Evolutionary conservation across 2,888 invertebrate species (phyloP), one percentile per base, ranked within the genome.

Genomic region (Ferrisia virgata): DNA sequence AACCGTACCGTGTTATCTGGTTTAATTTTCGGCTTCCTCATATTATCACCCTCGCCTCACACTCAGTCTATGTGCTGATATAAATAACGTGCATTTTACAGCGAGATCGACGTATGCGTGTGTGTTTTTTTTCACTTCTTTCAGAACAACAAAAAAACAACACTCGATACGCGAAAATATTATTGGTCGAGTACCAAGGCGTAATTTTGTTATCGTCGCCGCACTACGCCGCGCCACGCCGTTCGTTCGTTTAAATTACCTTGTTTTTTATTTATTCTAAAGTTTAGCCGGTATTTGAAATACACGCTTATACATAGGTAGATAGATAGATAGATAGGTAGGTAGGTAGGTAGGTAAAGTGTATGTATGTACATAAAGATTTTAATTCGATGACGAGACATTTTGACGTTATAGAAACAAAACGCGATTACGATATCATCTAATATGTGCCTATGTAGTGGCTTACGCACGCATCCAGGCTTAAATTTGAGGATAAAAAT

Each of bases 171-270:
- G 18, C 64, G 64, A 64, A 64, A 64, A 64, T 64, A 64, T 64
- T 64, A 64, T 64, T 64, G 64, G 64, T 64, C 64, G 64, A 64
- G 64, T 64, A 64, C 64, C 64, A 64, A 64, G 64, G 64, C 64
- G 64, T 64, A 64, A 64, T 64, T 64, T 64, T 64, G 28, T 64
- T 64, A 64, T 64, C 64, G n/a, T n/a, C n/a, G n/a, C n/a, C n/a
- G n/a, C n/a, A n/a, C n/a, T n/a, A n/a, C n/a, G n/a, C n/a, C n/a
- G n/a, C n/a, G n/a, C n/a, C n/a, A n/a, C n/a, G 64, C 43, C 36
- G 36, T 36, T 53, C 53, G 53, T 2, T 53, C 53, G 64, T 31
- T 64, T 64, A 64, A 64, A 64, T 64, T 64, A 64, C 31, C 64
- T 64, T 64, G 64, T 64, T 64, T 64, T 43, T 64, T 64, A 64